Evolutionary conservation across 2,797 vertebrate genomes (phyloP), one percentile per base, ranked within the genome.

Genomic region (Melanotaenia parkinsoni): DNA sequence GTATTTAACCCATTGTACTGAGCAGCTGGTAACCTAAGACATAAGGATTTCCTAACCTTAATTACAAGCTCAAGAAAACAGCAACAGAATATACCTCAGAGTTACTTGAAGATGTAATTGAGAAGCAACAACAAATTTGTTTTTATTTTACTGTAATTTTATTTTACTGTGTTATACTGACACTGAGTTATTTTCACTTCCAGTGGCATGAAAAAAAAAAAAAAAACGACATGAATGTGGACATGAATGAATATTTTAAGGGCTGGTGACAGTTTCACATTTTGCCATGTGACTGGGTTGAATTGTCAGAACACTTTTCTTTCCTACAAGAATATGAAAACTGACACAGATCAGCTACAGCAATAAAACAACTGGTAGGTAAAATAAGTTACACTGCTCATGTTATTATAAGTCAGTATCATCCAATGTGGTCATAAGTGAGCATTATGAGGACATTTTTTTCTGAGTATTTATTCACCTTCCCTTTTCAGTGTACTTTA

Each of bases 401-500:
- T n/a, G n/a, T n/a, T 50, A 12, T 51, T 4, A 8, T 3, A 51
- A 4, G 6, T 51, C n/a, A 51, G 3, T 22, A 50, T 51, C 47
- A 51, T 51, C n/a, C n/a, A 22, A 22, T 11, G n/a, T 51, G n/a
- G n/a, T 51, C 9, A 22, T 8, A 9, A 18, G 54, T 57, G 13
- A 57, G 14, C 2, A 51, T 58, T 67, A 20, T 24, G 16, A 73
- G 20, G 56, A n/a, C 22, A 28, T 22, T 59, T 40, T 5, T 20
- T 40, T 1, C 63, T n/a, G 37, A 24, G 32, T 16, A 58, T 26
- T 65, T 26, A 56, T 20, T 47, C n/a, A 22, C 33, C 30, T 2
- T 26, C 0, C 11, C 37, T 67, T 77, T 80, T 76, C 47, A 45
- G 32, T n/a, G 63, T 72, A 58, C 64, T 85, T 70, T 57, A 58